Evolutionary conservation across 2,888 invertebrate genomes (phyloP).

Genomic region (Seira sanloemensis): DNA sequence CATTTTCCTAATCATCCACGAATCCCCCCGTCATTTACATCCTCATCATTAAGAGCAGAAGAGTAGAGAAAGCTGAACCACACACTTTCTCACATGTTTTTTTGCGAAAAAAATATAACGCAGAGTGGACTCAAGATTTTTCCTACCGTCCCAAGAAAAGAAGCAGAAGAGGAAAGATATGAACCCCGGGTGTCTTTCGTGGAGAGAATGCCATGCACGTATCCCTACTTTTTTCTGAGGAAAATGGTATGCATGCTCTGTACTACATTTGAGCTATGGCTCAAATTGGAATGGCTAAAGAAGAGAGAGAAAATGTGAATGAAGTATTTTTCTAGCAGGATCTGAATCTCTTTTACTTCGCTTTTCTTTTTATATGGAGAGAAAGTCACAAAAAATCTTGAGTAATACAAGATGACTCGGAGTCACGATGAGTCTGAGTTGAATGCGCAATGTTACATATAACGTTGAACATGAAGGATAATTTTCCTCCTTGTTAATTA

Average conservation of each 20-base stretch:
- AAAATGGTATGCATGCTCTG: not conserved
- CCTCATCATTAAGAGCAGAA: not conserved
- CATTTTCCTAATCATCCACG: not conserved
- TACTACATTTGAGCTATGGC: not conserved
- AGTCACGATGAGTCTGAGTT: not conserved
- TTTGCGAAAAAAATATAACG: not conserved
- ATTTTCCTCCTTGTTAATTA: conserved; percentile 71
- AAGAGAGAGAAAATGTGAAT: not conserved
- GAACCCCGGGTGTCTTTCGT: not conserved
- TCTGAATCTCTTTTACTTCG: not conserved
- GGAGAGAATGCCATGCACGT: not conserved
- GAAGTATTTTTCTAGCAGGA: not conserved
- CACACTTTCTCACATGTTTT: not conserved
- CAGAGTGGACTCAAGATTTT: not conserved
- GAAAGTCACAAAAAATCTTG: not conserved
- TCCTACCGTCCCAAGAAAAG: not conserved
- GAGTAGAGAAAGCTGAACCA: too few relatives aligned
- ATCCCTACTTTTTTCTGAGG: not conserved
- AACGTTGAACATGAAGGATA: conserved; percentile 66
- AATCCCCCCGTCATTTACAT: not conserved
- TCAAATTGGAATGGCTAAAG: too few relatives aligned
- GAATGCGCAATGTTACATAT: not conserved
- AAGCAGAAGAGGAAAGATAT: not conserved
- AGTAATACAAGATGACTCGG: not conserved
- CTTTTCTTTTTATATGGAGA: too few relatives aligned